These are phyloP conservation scores for Melanotaenia nigrans DNA, from an alignment of 2,797 vertebrate species.

Conservation along the genomic window DNA sequence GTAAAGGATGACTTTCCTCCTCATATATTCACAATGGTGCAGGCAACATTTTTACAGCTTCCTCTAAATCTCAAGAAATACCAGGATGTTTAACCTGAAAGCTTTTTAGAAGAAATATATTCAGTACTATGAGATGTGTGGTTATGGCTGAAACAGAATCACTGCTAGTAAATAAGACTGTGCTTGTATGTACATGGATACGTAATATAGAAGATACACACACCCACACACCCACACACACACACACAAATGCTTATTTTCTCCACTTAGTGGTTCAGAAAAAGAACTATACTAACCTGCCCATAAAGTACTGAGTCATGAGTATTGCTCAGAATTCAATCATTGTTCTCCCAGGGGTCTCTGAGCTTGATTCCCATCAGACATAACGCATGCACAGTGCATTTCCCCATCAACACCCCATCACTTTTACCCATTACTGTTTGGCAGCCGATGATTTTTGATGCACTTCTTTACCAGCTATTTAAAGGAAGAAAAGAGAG, in stretches of 20 bases:
- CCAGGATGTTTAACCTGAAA: constrained; percentile 27
- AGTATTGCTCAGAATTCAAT: constrained; percentile 62
- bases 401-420: constrained; percentile 44
- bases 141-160: constrained; percentile 43
- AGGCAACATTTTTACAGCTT: constrained; percentile 30
- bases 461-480: constrained; percentile 43
- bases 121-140: constrained; percentile 20
- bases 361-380: constrained; percentile 53
- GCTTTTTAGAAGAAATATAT: constrained; percentile 46
- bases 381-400: constrained; percentile 23
- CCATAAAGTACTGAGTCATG: constrained; percentile 71
- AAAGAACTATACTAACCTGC: constrained; percentile 38
- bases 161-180: constrained; percentile 30
- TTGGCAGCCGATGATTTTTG: constrained; percentile 54
- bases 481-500: constrained; percentile 39
- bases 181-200: not conserved
- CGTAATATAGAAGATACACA: not conserved
- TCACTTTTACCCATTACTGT: constrained; percentile 35
- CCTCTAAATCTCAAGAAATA: constrained; percentile 43
- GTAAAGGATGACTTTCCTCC: constrained; percentile 46
- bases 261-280: constrained; percentile 64
- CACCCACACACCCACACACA: constrained; percentile 1
- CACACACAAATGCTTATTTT: constrained; percentile 40
- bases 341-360: constrained; percentile 47
- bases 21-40: constrained; percentile 30